These are phyloP conservation scores for Aptenodytes forsteri DNA, from an alignment of 2,113 vertebrate genomes.

Conservation along the genomic window DNA sequence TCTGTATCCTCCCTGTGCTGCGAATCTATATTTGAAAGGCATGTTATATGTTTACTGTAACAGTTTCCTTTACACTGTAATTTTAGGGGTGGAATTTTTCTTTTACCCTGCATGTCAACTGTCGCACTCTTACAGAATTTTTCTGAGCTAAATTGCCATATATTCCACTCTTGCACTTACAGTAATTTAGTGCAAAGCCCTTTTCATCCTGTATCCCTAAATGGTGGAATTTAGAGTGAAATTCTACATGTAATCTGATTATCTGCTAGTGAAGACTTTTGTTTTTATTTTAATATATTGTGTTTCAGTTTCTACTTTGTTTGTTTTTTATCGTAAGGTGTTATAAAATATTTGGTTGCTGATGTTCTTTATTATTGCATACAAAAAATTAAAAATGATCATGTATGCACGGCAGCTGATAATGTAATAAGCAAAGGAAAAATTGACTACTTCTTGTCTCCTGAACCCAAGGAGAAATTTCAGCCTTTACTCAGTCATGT, in stretches of 20 bases:
- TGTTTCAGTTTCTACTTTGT: not conserved
- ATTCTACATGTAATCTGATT: not conserved
- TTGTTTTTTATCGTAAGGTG: not conserved
- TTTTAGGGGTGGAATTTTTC: constrained; percentile 59
- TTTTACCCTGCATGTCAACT: constrained; percentile 32
- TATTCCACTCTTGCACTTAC: not conserved
- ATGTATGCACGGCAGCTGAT: not conserved
- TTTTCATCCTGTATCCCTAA: constrained; percentile 9
- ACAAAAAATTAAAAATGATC: not conserved
- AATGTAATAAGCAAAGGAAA: not conserved
- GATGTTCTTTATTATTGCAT: not conserved
- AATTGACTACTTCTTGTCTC: not conserved
- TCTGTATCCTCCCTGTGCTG: not conserved
- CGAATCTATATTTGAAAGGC: constrained; percentile 32
- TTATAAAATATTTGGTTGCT: not conserved
- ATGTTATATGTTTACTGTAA: constrained; percentile 30
- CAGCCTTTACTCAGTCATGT: not conserved
- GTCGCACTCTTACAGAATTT: not conserved
- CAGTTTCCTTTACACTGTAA: constrained; percentile 61
- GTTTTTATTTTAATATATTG: not conserved
- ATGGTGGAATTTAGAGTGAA: not conserved
- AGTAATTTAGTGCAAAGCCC: not conserved
- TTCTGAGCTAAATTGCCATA: constrained; percentile 26
- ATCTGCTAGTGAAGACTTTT: not conserved
- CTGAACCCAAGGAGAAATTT: not conserved